Base-by-base conservation (phyloP, 2,797 vertebrate species). In the Taeniopygia guttata region DNA sequence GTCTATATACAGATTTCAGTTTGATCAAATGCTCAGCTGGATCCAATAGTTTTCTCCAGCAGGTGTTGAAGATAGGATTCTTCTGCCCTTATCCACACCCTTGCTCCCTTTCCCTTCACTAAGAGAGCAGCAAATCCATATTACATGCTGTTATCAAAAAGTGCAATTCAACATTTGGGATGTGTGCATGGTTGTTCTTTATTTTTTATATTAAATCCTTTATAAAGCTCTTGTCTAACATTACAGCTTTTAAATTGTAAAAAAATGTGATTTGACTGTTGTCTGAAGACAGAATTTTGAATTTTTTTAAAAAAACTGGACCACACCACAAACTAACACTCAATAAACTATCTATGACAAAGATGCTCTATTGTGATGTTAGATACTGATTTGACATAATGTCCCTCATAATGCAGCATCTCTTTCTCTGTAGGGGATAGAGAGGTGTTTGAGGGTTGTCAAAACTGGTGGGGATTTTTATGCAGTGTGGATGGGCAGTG, bases 401-500 rank as follows among this genome's bases (percentile, higher is more conserved):
- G 16, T 63, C 20, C 26, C n/a, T 73, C 1, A 3, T 14, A 36
- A 38, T 6, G 4, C 16, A 48, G 18, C 0, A 2, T 13, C 40
- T 66, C 40, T 55, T 84, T 69, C 25, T 72, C 30, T 13, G 4
- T 1, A 17, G 29, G 23, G 14, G 13, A 6, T 13, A 27, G 34
- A 9, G 38, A 48, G 17, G 14, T 29, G 55, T 55, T 11, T 59
- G 43, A 49, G 38, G 18, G 25, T 16, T 72, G 49, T 48, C n/a
- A 43, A 25, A 59, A 45, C n/a, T 58, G 42, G 38, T 16, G 30
- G 29, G 59, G 30, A 13, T 58, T 86, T 72, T 43, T 17, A 11
- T 0, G 1, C 30, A 14, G 2, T 18, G 17, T 20, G n/a, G 20
- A 22, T 16, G 25, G 36, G 26, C 27, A 40, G 32, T 19, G 34